Percentiles rank a stretch among this genome's conserved stretches.
These are phyloP conservation scores for Garrulus glandarius DNA, from an alignment of 2,797 vertebrate species.

Conservation along the genomic window DNA sequence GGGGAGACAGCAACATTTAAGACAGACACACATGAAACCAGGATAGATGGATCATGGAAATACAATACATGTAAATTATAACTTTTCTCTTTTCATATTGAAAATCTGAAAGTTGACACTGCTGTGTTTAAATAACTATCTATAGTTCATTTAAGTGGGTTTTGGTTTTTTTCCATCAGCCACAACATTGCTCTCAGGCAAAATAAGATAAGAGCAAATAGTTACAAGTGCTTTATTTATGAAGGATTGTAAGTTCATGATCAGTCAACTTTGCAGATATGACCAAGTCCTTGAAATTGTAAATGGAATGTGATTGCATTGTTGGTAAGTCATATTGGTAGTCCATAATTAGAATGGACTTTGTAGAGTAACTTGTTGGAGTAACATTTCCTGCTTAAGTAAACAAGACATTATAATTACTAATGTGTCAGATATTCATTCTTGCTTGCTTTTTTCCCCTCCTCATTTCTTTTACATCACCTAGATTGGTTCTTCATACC, in stretches of 20 bases:
- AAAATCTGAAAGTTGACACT: neutral
- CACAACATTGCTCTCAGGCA: neutral
- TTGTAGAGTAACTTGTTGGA: neutral
- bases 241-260: neutral
- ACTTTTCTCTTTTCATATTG: neutral
- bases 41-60: neutral
- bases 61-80: neutral
- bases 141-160: neutral
- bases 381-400: neutral
- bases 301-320: neutral
- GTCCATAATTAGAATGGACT: neutral
- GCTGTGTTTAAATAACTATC: neutral
- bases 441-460: neutral
- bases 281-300: neutral
- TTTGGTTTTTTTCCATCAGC: neutral
- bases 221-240: neutral
- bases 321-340: neutral
- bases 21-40: neutral
- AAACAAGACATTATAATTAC: neutral
- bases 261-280: neutral
- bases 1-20: neutral
- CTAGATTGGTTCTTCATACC: neutral
- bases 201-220: neutral
- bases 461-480: neutral
- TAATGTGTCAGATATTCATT: neutral